Conservation (phyloP, 2,113 vertebrate species). For the Ictalurus furcatus region DNA sequence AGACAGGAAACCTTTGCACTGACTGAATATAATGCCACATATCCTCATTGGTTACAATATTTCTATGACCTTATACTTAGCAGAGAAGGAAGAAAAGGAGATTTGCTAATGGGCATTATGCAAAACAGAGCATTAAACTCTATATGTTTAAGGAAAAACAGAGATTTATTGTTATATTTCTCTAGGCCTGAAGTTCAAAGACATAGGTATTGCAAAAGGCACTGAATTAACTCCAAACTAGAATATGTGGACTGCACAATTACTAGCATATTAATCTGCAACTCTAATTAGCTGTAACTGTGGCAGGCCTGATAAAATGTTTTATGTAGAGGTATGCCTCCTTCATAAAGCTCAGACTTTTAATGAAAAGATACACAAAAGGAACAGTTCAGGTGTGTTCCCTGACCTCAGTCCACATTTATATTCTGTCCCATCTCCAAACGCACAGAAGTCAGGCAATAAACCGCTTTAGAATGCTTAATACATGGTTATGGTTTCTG, state of each 20-base stretch:
- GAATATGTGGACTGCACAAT: neutral
- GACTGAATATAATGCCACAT: constrained; percentile 42
- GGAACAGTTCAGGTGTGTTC: neutral
- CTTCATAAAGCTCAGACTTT: neutral
- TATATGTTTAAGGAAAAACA: too few species aligned
- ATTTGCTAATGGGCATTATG: neutral
- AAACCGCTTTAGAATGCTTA: neutral
- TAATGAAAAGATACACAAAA: constrained; percentile 4
- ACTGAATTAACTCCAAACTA: constrained; percentile 13
- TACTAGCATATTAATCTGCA: constrained; percentile 12
- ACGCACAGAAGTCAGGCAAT: neutral
- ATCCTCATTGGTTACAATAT: constrained; percentile 52
- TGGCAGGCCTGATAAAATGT: neutral
- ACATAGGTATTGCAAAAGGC: neutral
- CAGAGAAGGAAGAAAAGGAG: neutral
- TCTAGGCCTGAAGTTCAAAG: neutral
- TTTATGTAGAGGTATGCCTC: neutral
- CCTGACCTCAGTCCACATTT: neutral
- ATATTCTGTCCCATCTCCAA: neutral
- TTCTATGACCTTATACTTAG: constrained; percentile 41
- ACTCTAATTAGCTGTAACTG: neutral
- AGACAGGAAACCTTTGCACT: constrained; percentile 44
- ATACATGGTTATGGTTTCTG: neutral
- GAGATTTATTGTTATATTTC: neutral
- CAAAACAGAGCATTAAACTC: neutral